A percentile compares a stretch with the other conserved stretches of the same genome.
Conservation (phyloP, 2,113 vertebrate genomes). For the Grantiella picta region DNA sequence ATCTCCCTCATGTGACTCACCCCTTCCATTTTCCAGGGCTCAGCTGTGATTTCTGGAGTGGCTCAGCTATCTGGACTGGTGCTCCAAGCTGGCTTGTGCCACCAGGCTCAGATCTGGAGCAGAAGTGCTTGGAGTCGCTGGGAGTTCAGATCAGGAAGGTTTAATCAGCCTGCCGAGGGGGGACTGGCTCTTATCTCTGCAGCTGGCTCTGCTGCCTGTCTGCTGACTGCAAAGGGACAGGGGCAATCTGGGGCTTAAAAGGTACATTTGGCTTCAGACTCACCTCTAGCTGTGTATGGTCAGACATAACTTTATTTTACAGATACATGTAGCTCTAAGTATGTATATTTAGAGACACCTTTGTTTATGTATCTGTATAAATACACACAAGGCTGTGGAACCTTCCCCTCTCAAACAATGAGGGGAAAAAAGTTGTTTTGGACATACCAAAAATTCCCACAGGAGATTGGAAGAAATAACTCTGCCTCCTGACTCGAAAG, state of each 20-base stretch:
- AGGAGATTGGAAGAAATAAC: neutral
- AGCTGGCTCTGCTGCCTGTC: neutral
- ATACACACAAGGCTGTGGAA: neutral
- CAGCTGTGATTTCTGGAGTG: constrained; percentile 7
- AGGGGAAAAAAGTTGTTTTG: neutral
- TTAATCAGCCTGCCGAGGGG: neutral
- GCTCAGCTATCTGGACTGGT: constrained; percentile 2
- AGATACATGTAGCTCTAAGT: neutral
- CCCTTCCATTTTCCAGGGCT: constrained; percentile 7
- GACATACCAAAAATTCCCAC: neutral
- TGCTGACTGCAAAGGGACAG: neutral
- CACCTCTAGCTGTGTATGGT: neutral
- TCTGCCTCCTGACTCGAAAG: rapidly evolving
- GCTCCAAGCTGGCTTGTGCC: neutral
- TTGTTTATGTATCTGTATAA: neutral
- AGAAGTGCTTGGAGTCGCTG: neutral
- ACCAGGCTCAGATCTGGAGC: neutral
- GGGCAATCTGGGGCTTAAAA: neutral
- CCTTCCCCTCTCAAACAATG: neutral
- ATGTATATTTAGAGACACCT: neutral
- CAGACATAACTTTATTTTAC: neutral
- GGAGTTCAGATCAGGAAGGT: neutral
- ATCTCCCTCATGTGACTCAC: constrained; percentile 57
- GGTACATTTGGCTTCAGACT: neutral
- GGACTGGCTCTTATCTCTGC: neutral